Evolutionary conservation across 2,797 vertebrate genomes (phyloP).

Genomic region (Peromyscus melanophrys): DNA sequence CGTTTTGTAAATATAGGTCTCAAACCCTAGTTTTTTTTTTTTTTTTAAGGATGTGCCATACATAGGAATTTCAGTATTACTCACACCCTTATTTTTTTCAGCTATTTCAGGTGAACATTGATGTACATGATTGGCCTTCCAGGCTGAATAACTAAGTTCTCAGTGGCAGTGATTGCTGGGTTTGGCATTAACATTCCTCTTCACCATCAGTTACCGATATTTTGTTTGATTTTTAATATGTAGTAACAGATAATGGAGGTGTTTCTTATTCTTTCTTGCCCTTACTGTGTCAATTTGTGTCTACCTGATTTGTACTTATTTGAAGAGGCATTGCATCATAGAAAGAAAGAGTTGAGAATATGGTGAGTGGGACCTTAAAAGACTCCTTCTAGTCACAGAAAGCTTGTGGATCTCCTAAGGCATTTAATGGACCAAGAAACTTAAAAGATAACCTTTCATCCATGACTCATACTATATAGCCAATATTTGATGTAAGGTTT

Average conservation of each 20-base stretch:
- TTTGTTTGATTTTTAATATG: conserved; percentile 16
- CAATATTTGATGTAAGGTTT: neutral
- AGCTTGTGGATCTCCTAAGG: neutral
- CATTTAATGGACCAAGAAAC: neutral
- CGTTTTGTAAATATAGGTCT: neutral
- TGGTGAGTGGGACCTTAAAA: neutral
- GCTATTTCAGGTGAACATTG: neutral
- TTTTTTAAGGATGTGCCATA: neutral
- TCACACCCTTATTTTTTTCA: neutral
- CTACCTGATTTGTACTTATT: neutral
- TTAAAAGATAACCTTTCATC: neutral
- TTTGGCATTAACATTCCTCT: conserved; percentile 1
- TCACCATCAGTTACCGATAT: neutral
- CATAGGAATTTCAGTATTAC: neutral
- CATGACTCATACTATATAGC: neutral
- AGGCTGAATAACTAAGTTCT: neutral
- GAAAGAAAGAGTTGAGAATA: neutral
- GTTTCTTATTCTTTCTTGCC: neutral
- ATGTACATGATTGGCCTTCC: neutral
- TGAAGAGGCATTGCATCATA: neutral
- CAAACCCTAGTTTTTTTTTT: neutral
- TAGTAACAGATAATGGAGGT: neutral
- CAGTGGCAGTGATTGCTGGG: neutral
- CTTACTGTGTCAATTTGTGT: conserved; percentile 10
- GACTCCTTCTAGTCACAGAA: neutral